A percentile compares a stretch with the other conserved stretches of the same genome.
phyloP scores from a whole-genome alignment of 2,888 invertebrate species.

The Julus scanicus region DNA sequence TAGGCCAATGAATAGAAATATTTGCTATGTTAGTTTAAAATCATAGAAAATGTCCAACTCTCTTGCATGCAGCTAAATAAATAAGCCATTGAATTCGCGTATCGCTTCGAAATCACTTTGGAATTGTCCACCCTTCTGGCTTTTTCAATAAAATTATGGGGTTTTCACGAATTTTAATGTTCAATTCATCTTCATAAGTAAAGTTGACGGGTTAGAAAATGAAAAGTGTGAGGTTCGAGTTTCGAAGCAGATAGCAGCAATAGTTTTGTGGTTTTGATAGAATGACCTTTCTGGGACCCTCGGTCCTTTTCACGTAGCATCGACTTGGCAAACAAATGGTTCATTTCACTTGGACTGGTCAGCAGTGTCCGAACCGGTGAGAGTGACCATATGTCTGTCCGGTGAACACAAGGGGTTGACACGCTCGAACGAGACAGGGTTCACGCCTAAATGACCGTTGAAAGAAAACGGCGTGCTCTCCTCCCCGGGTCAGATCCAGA shows the following conservation, averaged over 20 bases:
- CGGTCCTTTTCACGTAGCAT: constrained; percentile 11
- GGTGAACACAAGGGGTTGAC: constrained; percentile 26
- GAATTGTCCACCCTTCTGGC: neutral
- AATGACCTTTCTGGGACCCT: constrained; percentile 1
- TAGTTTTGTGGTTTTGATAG: neutral
- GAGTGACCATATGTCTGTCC: constrained; percentile 51
- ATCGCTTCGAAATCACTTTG: neutral
- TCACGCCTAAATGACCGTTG: constrained; percentile 53
- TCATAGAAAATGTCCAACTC: neutral
- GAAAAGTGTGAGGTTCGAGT: constrained; percentile 19
- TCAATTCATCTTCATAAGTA: neutral
- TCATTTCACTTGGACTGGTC: constrained; percentile 44
- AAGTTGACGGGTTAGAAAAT: constrained; percentile 19
- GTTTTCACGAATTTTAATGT: neutral
- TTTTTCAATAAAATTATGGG: neutral
- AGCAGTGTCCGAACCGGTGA: constrained; percentile 9
- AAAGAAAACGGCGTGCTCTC: constrained; percentile 38
- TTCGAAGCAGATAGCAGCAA: neutral
- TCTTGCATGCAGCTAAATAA: neutral
- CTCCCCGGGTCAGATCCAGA: constrained; percentile 39
- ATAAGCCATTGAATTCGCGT: neutral
- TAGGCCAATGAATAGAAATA: neutral
- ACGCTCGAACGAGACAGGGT: constrained; percentile 50
- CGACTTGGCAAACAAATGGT: constrained; percentile 36
- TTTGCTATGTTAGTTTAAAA: neutral